Evolutionary conservation across 2,888 invertebrate species (phyloP).

Genomic region (Protonemura montana): DNA sequence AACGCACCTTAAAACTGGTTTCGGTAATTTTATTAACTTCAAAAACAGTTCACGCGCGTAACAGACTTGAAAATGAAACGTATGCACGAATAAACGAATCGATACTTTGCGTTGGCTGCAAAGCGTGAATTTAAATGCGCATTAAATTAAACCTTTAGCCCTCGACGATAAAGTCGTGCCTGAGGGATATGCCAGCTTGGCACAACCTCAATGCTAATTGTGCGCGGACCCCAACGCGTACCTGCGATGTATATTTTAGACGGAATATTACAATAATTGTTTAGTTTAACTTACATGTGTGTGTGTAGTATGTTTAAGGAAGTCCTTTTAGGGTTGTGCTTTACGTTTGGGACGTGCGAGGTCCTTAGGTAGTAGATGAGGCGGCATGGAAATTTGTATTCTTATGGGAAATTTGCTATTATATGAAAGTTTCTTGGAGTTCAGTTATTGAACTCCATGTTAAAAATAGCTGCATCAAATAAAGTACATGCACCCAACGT

Average conservation of each 20-base stretch:
- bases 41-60: neutral
- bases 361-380: too few species aligned
- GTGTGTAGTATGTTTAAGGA: neutral
- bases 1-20: neutral
- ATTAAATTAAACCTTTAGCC: neutral
- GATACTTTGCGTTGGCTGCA: neutral
- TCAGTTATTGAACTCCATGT: too few species aligned
- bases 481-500: too few species aligned
- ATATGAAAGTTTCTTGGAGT: too few species aligned
- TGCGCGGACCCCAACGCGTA: neutral
- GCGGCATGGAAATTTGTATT: too few species aligned
- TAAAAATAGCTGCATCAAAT: too few species aligned
- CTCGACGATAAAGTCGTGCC: neutral
- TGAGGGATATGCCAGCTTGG: neutral
- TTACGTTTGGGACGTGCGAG: too few species aligned
- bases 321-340: too few species aligned
- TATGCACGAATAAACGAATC: neutral
- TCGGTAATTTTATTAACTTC: neutral
- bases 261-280: neutral
- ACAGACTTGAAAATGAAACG: neutral
- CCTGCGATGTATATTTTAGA: neutral
- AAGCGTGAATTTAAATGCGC: slow-evolving; percentile 2
- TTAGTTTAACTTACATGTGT: neutral
- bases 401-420: too few species aligned
- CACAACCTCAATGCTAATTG: neutral